Conservation (phyloP, 2,888 invertebrate genomes). For the Tuberolachnus salignus region DNA sequence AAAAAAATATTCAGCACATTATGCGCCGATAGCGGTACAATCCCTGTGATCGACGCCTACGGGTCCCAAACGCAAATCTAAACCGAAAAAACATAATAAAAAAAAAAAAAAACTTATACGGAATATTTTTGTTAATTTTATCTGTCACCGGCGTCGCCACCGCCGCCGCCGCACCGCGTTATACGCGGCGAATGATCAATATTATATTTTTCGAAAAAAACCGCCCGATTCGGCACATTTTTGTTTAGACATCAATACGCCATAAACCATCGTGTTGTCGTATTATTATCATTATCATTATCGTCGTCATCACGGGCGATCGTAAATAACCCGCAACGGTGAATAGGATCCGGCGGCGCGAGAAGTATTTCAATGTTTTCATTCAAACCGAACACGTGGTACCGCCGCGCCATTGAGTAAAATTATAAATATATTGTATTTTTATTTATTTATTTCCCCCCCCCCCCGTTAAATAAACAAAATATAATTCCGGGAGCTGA, state of each 20-base stretch:
- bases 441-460: too few species aligned
- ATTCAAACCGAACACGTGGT: slow-evolving; percentile 32
- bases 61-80: slow-evolving; percentile 35
- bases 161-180: slow-evolving; percentile 19
- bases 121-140: slow-evolving; percentile 42
- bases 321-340: slow-evolving; percentile 29
- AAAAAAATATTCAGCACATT: slow-evolving; percentile 42
- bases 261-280: too few species aligned
- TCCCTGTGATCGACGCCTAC: slow-evolving; percentile 50
- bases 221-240: slow-evolving; percentile 18
- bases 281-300: too few species aligned
- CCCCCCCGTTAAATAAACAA: too few species aligned
- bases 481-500: too few species aligned
- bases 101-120: not conserved
- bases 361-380: slow-evolving; percentile 19
- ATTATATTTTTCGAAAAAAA: not conserved
- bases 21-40: slow-evolving; percentile 33
- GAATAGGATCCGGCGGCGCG: not conserved
- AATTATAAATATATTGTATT: too few species aligned
- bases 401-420: not conserved
- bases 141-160: not conserved
- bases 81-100: slow-evolving; percentile 1
- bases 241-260: slow-evolving; percentile 43
- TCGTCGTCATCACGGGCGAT: not conserved
- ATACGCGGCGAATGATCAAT: slow-evolving; percentile 35